Conservation (phyloP, 2,113 vertebrate genomes). For the Danio rerio region DNA sequence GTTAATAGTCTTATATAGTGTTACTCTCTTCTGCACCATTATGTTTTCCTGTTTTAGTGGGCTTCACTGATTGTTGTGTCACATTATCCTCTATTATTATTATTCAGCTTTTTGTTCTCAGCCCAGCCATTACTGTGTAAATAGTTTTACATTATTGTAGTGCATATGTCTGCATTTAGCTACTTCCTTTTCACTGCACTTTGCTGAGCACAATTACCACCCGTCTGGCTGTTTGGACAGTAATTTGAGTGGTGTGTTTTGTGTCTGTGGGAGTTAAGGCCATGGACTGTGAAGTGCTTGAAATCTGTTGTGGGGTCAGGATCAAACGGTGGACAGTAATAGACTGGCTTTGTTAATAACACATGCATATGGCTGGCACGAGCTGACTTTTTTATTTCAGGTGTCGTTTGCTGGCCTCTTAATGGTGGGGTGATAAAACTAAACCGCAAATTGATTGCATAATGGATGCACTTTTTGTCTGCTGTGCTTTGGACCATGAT, state of each 20-base stretch:
- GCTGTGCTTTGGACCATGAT: not conserved
- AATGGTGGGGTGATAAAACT: constrained; percentile 28
- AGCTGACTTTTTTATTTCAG: constrained; percentile 28
- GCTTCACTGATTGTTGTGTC: not conserved
- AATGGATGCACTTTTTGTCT: constrained; percentile 23
- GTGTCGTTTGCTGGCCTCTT: constrained; percentile 24
- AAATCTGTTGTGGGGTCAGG: constrained; percentile 35
- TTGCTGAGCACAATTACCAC: constrained; percentile 3
- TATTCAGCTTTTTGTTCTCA: constrained; percentile 8
- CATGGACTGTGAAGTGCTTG: constrained; percentile 24
- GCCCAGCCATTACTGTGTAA: constrained; percentile 14
- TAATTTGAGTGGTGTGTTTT: constrained; percentile 14
- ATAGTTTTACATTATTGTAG: constrained; percentile 27
- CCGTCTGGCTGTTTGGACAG: not conserved
- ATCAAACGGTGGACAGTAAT: constrained; percentile 37
- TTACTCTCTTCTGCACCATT: not conserved
- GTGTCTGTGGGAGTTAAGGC: constrained; percentile 10
- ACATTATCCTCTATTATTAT: constrained; percentile 27
- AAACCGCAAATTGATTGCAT: constrained; percentile 33
- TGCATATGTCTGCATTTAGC: constrained; percentile 11
- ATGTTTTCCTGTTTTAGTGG: not conserved
- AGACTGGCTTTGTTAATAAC: constrained; percentile 34
- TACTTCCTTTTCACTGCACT: not conserved
- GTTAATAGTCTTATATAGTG: not conserved
- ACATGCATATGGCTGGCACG: constrained; percentile 24